A percentile compares a stretch with the other conserved stretches of the same genome.
These are phyloP conservation scores for Muntiacus muntjak DNA, from an alignment of 2,113 vertebrate species.

Conservation along the genomic window DNA sequence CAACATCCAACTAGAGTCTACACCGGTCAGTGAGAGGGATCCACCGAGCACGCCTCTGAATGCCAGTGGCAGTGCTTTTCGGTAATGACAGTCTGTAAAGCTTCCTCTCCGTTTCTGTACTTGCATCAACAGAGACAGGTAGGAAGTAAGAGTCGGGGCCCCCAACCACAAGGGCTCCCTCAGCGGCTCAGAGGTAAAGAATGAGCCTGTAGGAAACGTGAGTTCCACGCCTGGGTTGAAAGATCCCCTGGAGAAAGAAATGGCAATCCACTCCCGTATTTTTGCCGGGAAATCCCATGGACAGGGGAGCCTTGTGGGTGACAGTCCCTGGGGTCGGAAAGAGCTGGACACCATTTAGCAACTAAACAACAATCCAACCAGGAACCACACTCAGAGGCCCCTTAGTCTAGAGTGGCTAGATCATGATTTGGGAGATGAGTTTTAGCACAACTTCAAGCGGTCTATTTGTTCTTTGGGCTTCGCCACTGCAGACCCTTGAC, in stretches of 20 bases:
- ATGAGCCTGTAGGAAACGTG: not conserved
- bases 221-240: not conserved
- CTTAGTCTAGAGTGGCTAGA: not conserved
- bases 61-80: not conserved
- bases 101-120: not conserved
- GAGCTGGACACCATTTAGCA: not conserved
- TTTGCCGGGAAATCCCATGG: not conserved
- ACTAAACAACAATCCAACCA: not conserved
- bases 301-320: not conserved
- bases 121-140: not conserved
- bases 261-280: not conserved
- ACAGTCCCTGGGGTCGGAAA: not conserved
- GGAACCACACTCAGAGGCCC: not conserved
- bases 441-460: not conserved
- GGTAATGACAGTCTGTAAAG: not conserved
- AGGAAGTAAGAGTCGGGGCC: not conserved
- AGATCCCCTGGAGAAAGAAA: not conserved
- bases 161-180: not conserved
- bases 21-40: not conserved
- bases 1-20: not conserved
- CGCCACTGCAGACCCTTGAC: not conserved
- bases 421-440: not conserved
- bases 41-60: not conserved
- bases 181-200: not conserved
- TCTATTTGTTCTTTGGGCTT: not conserved